A percentile compares a stretch with the other conserved stretches of the same genome.
phyloP scores from a whole-genome alignment of 2,113 vertebrate genomes.

The Sylvia atricapilla region DNA sequence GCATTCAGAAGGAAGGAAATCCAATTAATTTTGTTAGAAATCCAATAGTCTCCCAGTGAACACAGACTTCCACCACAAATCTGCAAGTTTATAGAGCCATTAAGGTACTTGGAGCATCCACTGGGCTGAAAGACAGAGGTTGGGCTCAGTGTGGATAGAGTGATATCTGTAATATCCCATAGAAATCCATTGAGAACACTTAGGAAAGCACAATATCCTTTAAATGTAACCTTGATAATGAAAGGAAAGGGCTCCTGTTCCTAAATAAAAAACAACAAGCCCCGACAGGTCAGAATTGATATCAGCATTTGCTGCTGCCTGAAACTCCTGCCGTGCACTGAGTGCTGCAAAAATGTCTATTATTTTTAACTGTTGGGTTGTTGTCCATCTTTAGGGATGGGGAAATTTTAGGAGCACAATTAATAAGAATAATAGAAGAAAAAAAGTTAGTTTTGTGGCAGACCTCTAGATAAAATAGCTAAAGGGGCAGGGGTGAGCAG shows the following conservation, averaged over 20 bases:
- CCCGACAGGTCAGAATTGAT: conserved; percentile 21
- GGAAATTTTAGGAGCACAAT: neutral
- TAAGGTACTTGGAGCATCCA: neutral
- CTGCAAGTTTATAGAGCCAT: conserved; percentile 45
- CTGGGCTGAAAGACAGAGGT: neutral
- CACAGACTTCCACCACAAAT: neutral
- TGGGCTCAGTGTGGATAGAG: neutral
- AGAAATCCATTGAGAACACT: conserved; percentile 47
- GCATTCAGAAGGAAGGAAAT: conserved; percentile 51
- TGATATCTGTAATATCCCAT: conserved; percentile 38
- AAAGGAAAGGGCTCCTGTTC: conserved; percentile 47
- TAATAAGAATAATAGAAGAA: conserved; percentile 35
- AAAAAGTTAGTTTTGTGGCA: neutral
- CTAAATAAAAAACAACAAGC: conserved; percentile 60
- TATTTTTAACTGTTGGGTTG: conserved; percentile 30
- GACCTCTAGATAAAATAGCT: neutral
- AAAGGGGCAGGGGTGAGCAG: neutral
- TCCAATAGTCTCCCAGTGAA: conserved; percentile 23
- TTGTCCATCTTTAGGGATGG: conserved; percentile 39
- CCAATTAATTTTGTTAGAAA: conserved; percentile 52
- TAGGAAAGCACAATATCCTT: conserved; percentile 44
- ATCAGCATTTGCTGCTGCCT: neutral
- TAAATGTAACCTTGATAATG: conserved; percentile 59
- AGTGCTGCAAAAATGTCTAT: conserved; percentile 36
- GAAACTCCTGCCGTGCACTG: conserved; percentile 13